phyloP scores from a whole-genome alignment of 2,797 vertebrate genomes.

The Lycodopsis pacificus region DNA sequence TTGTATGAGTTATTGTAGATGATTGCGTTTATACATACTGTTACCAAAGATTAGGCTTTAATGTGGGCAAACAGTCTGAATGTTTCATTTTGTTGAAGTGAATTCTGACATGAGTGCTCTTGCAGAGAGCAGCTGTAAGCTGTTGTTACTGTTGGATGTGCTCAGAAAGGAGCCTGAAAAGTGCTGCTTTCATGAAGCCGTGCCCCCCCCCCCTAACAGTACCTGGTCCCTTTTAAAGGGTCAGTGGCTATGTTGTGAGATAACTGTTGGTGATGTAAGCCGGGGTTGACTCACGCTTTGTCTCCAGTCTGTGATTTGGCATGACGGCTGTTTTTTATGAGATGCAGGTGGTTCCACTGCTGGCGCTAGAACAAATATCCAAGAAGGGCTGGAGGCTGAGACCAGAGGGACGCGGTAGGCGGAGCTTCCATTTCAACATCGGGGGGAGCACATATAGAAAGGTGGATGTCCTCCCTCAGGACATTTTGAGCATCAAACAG shows the following conservation, averaged over 20 bases:
- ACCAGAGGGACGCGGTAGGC: not conserved
- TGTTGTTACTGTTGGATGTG: not conserved
- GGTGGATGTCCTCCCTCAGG: not conserved
- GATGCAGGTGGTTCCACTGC: constrained; percentile 63
- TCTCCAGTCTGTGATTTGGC: constrained; percentile 49
- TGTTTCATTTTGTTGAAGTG: not conserved
- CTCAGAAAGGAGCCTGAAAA: constrained; percentile 14
- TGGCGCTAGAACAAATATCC: not conserved
- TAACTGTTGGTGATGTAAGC: constrained; percentile 50
- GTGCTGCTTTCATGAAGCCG: constrained; percentile 25
- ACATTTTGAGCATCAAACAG: not conserved
- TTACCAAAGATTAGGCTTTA: not conserved
- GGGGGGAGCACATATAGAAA: not conserved
- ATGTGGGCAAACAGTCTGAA: too few species aligned
- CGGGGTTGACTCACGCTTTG: constrained; percentile 43
- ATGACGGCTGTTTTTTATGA: constrained; percentile 57
- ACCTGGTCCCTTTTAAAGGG: constrained; percentile 35
- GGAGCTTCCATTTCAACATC: not conserved
- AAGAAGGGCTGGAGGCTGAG: not conserved
- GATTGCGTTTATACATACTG: not conserved
- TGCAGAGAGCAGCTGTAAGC: not conserved
- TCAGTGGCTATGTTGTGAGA: constrained; percentile 42
- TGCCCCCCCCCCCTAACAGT: constrained; percentile 49
- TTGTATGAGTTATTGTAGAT: too few species aligned
- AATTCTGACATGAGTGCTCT: not conserved